Conservation (phyloP, 2,113 vertebrate species). For the Mesocricetus auratus region DNA sequence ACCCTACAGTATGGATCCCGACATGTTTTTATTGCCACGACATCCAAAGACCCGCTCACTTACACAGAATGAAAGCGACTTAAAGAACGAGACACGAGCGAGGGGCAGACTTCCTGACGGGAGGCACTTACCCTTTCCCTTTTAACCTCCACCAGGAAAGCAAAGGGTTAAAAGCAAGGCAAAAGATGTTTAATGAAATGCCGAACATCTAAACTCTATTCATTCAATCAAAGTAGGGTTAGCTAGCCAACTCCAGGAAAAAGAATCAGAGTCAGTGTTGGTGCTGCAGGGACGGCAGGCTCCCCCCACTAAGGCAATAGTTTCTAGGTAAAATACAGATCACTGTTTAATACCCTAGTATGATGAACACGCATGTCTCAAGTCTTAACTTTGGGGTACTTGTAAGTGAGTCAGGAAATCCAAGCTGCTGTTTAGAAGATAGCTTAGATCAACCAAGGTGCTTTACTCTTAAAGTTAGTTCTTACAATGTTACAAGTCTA, state of each 20-base stretch:
- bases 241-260: background rate
- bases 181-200: conserved; percentile 82
- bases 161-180: conserved; percentile 90
- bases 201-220: conserved; percentile 60
- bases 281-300: background rate
- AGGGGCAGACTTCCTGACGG: conserved; percentile 80
- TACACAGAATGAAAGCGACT: conserved; percentile 51
- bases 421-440: conserved; percentile 17
- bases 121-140: conserved; percentile 95
- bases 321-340: background rate
- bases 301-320: background rate
- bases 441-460: background rate
- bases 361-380: background rate
- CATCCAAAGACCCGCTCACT: conserved; percentile 51
- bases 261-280: background rate
- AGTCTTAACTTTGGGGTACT: background rate
- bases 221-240: background rate
- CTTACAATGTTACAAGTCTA: background rate
- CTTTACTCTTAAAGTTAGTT: conserved; percentile 10
- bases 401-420: background rate
- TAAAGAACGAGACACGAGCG: conserved; percentile 64
- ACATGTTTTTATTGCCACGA: background rate
- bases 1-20: conserved; percentile 27
- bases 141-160: conserved; percentile 94
- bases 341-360: background rate